Conservation (phyloP, 1,140 invertebrate species). For the Diachasmimorpha longicaudata region DNA sequence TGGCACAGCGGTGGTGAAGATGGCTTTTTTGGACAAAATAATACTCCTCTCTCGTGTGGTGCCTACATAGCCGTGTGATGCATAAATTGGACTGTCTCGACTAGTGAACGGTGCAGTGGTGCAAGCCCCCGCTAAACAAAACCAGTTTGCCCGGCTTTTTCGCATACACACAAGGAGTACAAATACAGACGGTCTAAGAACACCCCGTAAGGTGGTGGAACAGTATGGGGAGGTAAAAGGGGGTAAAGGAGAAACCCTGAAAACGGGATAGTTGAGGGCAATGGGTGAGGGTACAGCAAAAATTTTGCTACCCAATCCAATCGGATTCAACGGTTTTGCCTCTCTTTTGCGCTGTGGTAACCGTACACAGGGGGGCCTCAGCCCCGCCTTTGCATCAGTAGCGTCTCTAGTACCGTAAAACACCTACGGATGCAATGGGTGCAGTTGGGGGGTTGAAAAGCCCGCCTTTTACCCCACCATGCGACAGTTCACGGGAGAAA, state of each 20-base stretch:
- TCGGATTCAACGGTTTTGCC: conserved; percentile 58
- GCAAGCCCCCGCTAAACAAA: conserved; percentile 61
- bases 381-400: conserved; percentile 58
- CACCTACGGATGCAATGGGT: conserved; percentile 10
- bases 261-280: not conserved
- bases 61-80: conserved; percentile 64
- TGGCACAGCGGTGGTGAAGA: conserved; percentile 25
- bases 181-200: not conserved
- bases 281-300: not conserved
- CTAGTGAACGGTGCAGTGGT: conserved; percentile 60
- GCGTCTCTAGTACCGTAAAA: conserved; percentile 33
- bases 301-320: conserved; percentile 55
- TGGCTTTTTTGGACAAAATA: conserved; percentile 25
- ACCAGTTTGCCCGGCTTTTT: conserved; percentile 54
- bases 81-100: conserved; percentile 64
- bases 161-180: conserved; percentile 11
- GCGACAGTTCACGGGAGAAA: not conserved
- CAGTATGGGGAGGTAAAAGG: not conserved
- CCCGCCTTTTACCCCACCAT: conserved; percentile 26
- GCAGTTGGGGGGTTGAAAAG: conserved; percentile 9
- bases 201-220: not conserved
- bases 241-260: not conserved
- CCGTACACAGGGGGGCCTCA: conserved; percentile 46
- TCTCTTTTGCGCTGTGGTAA: conserved; percentile 45
- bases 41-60: conserved; percentile 51